phyloP scores from a whole-genome alignment of 2,888 invertebrate species.

The Chirona hameri region DNA sequence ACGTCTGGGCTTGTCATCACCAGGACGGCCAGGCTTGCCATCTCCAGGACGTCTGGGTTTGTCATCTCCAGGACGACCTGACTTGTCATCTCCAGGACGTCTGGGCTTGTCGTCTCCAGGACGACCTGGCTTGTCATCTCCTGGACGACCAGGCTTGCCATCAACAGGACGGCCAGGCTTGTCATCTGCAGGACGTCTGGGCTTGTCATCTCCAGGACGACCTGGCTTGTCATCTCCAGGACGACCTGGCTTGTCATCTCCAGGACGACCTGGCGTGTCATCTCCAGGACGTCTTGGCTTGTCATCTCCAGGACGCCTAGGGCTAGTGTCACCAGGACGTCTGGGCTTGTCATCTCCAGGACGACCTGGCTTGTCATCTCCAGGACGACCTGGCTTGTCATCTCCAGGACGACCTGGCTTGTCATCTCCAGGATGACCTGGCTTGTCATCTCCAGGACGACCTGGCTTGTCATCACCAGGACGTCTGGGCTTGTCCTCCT shows the following conservation, averaged over 20 bases:
- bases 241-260: neutral
- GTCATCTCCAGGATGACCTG: neutral
- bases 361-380: neutral
- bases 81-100: neutral
- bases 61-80: neutral
- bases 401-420: neutral
- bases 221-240: neutral
- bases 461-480: neutral
- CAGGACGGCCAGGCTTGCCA: neutral
- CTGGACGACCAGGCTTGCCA: neutral
- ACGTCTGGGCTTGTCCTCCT: neutral
- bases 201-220: constrained; percentile 2
- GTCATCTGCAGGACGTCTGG: neutral
- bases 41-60: neutral
- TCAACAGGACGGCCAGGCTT: neutral
- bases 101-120: neutral
- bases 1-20: neutral
- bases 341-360: neutral
- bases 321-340: neutral
- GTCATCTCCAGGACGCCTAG: neutral
- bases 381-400: neutral
- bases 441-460: neutral
- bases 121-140: neutral
- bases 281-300: neutral
- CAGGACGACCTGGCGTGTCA: neutral